Conservation (phyloP, 2,888 invertebrate genomes). For the Phyllotreta cruciferae region DNA sequence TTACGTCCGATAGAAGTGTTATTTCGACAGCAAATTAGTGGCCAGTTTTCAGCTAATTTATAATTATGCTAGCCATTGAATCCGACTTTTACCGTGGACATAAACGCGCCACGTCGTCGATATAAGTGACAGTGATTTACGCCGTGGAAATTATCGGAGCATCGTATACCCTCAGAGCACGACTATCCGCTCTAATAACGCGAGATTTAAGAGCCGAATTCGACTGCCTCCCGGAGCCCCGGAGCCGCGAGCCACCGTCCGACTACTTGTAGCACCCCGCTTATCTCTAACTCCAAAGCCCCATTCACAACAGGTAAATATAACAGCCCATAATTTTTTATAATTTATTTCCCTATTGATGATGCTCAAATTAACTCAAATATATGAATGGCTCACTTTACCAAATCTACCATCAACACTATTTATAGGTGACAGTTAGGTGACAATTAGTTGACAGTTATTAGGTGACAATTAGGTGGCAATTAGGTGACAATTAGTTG, state of each 20-base stretch:
- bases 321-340: conserved; percentile 14
- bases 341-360: not conserved
- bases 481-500: too few species aligned
- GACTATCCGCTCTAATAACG: conserved; percentile 36
- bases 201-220: conserved; percentile 33
- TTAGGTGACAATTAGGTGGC: too few species aligned
- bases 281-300: conserved; percentile 55
- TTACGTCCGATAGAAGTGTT: conserved; percentile 54
- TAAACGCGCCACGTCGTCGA: conserved; percentile 56
- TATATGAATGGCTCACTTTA: not conserved
- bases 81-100: conserved; percentile 57
- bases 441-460: too few species aligned
- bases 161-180: conserved; percentile 27
- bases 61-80: conserved; percentile 58
- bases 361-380: too few species aligned
- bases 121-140: conserved; percentile 57
- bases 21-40: conserved; percentile 60
- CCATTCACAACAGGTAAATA: conserved; percentile 47
- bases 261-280: conserved; percentile 54
- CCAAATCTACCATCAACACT: not conserved
- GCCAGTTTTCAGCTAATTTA: conserved; percentile 58
- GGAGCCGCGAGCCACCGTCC: conserved; percentile 49
- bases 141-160: conserved; percentile 48
- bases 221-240: conserved; percentile 20
- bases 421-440: too few species aligned